phyloP scores from a whole-genome alignment of 2,113 vertebrate genomes.

The Anguilla japonica region DNA sequence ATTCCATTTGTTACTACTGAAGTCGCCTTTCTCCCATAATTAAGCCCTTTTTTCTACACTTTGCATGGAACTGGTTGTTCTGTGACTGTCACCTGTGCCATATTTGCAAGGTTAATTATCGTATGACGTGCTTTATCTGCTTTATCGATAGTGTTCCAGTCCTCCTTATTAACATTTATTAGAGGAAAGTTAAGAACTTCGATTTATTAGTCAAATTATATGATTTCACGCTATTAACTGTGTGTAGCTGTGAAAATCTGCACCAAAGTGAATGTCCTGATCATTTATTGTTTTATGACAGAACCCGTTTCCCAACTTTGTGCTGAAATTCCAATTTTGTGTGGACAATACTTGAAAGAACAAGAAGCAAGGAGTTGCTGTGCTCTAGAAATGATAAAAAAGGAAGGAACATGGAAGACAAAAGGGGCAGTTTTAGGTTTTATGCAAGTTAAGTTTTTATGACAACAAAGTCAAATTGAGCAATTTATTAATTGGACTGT shows the following conservation, averaged over 20 bases:
- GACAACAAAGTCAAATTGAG: slow-evolving; percentile 12
- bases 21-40: slow-evolving; percentile 62
- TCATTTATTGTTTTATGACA: slow-evolving; percentile 32
- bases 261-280: slow-evolving; percentile 67
- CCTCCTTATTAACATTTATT: slow-evolving; percentile 36
- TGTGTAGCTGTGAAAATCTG: slow-evolving; percentile 57
- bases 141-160: slow-evolving; percentile 55
- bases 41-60: slow-evolving; percentile 75
- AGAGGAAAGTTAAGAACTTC: slow-evolving; percentile 40
- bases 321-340: background rate
- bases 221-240: slow-evolving; percentile 32
- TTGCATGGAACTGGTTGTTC: slow-evolving; percentile 70
- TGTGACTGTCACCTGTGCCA: slow-evolving; percentile 67
- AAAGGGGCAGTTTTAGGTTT: background rate
- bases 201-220: slow-evolving; percentile 31
- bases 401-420: background rate
- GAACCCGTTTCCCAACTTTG: background rate
- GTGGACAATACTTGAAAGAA: slow-evolving; percentile 13
- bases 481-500: background rate
- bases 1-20: slow-evolving; percentile 89
- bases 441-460: slow-evolving; percentile 31
- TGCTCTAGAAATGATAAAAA: background rate
- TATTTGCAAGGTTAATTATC: slow-evolving; percentile 65
- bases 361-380: background rate
- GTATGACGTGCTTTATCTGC: slow-evolving; percentile 62